Conservation (phyloP, 2,888 invertebrate species). For the Apotomis betuletana region DNA sequence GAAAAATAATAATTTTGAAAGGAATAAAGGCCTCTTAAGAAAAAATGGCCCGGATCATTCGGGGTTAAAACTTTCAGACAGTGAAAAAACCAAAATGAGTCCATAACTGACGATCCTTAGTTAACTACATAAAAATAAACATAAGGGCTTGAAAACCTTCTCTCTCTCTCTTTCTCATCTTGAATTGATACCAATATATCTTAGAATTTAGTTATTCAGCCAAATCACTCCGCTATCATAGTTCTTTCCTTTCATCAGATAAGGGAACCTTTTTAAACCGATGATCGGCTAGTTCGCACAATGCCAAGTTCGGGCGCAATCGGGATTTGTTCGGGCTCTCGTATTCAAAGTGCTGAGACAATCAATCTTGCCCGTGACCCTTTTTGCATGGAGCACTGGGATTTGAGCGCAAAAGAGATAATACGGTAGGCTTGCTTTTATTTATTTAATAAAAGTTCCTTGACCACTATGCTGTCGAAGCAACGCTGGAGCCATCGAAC, state of each 20-base stretch:
- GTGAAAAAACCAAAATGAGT: no score
- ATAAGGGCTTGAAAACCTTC: no score
- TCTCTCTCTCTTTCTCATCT: no score
- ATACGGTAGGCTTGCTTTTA: slow-evolving; percentile 9
- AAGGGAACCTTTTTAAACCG: slow-evolving; percentile 40
- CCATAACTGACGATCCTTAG: no score
- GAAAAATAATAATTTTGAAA: no score
- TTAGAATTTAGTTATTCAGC: slow-evolving; percentile 1
- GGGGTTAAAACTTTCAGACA: no score
- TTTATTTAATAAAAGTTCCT: not conserved
- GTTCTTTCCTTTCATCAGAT: slow-evolving; percentile 34
- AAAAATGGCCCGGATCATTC: no score
- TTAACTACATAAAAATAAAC: no score
- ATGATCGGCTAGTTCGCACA: slow-evolving; percentile 40
- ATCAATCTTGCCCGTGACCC: slow-evolving; percentile 43
- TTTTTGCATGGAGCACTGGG: slow-evolving; percentile 41
- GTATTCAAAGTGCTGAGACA: slow-evolving; percentile 43
- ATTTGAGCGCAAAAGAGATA: slow-evolving; percentile 23
- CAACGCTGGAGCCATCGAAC: no score
- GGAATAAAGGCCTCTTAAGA: no score
- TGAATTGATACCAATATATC: not conserved
- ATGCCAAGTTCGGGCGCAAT: slow-evolving; percentile 29
- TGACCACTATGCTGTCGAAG: no score
- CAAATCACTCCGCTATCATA: slow-evolving; percentile 31
- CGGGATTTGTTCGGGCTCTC: slow-evolving; percentile 37